Conservation (phyloP, 2,888 invertebrate species). For the Drosophila hawaiiensis region DNA sequence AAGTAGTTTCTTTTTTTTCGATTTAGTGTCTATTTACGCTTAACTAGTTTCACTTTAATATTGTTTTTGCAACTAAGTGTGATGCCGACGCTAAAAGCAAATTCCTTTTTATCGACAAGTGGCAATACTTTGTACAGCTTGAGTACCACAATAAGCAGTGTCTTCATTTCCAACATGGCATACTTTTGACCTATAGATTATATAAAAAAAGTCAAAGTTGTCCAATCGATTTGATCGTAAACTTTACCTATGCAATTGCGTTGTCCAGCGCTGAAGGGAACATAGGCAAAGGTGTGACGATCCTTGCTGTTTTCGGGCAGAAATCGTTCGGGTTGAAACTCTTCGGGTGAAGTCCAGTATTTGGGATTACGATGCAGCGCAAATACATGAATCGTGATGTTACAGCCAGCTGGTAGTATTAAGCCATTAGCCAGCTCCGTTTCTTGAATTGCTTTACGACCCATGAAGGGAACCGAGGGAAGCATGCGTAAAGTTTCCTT, state of each 20-base stretch:
- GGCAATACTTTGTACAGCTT: constrained; percentile 69
- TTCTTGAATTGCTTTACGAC: constrained; percentile 85
- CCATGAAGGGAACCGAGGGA: constrained; percentile 88
- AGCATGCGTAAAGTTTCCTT: constrained; percentile 85
- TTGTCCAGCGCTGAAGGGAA: constrained; percentile 84
- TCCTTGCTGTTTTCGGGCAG: constrained; percentile 85
- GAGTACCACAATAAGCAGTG: constrained; percentile 64
- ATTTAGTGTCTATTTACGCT: too few species aligned
- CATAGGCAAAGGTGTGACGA: constrained; percentile 78
- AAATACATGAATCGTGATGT: constrained; percentile 71
- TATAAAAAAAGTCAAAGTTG: neutral
- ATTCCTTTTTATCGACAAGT: constrained; percentile 40
- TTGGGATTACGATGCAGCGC: constrained; percentile 76
- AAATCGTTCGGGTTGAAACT: constrained; percentile 81
- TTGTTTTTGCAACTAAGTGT: constrained; percentile 55
- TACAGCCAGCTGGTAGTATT: constrained; percentile 69
- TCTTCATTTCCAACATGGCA: constrained; percentile 79
- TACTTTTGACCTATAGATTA: constrained; percentile 70
- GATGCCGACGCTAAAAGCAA: constrained; percentile 47
- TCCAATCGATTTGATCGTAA: too few species aligned
- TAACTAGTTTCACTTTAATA: constrained; percentile 20
- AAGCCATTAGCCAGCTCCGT: constrained; percentile 69
- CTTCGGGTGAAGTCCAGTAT: constrained; percentile 72
- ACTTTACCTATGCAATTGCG: constrained; percentile 82
- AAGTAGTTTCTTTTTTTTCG: neutral